These are phyloP conservation scores for Amyelois transitella DNA, from an alignment of 1,140 invertebrate genomes.

Conservation along the genomic window DNA sequence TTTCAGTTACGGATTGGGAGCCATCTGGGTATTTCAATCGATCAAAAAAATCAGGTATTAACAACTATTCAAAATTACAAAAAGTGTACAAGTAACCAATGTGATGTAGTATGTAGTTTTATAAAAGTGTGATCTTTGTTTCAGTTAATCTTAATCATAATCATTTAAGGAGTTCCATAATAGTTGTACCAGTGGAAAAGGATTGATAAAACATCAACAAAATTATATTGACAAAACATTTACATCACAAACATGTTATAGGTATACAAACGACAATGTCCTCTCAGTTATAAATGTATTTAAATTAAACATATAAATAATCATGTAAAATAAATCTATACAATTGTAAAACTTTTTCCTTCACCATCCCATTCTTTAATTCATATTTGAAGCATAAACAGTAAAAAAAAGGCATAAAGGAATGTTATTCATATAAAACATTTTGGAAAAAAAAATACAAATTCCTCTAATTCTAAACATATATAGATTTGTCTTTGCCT, in stretches of 20 bases:
- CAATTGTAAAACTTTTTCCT: neutral
- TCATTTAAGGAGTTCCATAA: constrained; percentile 22
- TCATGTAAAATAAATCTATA: neutral
- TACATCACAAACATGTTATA: constrained; percentile 5
- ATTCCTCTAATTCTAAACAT: no score
- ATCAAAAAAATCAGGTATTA: constrained; percentile 33
- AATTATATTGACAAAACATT: constrained; percentile 5
- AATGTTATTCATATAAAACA: neutral
- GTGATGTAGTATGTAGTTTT: neutral
- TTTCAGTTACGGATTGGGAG: constrained; percentile 24
- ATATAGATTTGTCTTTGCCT: no score
- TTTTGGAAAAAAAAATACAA: no score
- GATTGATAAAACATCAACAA: constrained; percentile 1
- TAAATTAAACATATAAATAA: neutral
- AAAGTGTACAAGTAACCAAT: no score
- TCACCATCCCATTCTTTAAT: neutral
- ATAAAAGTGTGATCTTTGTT: neutral
- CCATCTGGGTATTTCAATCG: constrained; percentile 14
- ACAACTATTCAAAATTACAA: no score
- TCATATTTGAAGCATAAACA: neutral
- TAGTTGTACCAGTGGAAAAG: constrained; percentile 41
- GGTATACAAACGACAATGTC: constrained; percentile 7
- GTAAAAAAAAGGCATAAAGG: neutral
- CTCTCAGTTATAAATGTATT: neutral
- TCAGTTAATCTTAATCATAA: neutral